Percentiles rank a stretch among this genome's conserved stretches.
These are phyloP conservation scores for Argyra leucocephala DNA, from an alignment of 2,888 invertebrate species.

Conservation along the genomic window DNA sequence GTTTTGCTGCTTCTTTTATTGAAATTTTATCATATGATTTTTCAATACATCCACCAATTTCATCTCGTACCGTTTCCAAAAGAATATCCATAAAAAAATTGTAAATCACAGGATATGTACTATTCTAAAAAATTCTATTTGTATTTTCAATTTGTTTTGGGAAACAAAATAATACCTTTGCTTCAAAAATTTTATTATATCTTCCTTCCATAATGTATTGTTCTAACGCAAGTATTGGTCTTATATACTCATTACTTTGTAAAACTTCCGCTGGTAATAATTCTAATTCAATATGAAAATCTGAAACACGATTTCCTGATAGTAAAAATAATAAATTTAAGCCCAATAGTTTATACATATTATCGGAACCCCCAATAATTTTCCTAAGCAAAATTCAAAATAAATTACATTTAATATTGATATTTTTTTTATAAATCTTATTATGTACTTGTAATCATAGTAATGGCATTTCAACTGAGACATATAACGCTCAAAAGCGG, in stretches of 20 bases:
- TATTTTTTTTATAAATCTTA: slow-evolving; percentile 2
- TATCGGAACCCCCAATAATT: slow-evolving; percentile 80
- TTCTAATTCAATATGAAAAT: slow-evolving; percentile 97
- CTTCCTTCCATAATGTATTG: slow-evolving; percentile 99
- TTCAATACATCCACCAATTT: slow-evolving; percentile 93
- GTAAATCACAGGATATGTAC: slow-evolving; percentile 92
- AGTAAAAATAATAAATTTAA: slow-evolving; percentile 86
- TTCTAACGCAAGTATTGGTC: slow-evolving; percentile 89
- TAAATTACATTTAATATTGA: slow-evolving; percentile 7
- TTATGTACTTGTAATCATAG: slow-evolving; percentile 73
- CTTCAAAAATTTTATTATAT: slow-evolving; percentile 93
- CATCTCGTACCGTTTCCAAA: slow-evolving; percentile 87
- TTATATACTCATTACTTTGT: slow-evolving; percentile 85
- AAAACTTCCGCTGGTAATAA: slow-evolving; percentile 83
- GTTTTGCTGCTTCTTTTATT: slow-evolving; percentile 74
- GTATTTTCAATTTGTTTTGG: no score
- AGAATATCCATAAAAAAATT: slow-evolving; percentile 95
- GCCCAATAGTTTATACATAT: slow-evolving; percentile 89
- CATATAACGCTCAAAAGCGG: slow-evolving; percentile 93
- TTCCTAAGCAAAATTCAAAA: slow-evolving; percentile 47
- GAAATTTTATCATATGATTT: slow-evolving; percentile 90
- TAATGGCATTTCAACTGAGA: slow-evolving; percentile 96
- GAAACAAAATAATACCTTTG: slow-evolving; percentile 50
- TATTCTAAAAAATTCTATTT: slow-evolving; percentile 51
- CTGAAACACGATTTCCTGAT: slow-evolving; percentile 92